phyloP scores from a whole-genome alignment of 2,797 vertebrate genomes.

The Masticophis lateralis region DNA sequence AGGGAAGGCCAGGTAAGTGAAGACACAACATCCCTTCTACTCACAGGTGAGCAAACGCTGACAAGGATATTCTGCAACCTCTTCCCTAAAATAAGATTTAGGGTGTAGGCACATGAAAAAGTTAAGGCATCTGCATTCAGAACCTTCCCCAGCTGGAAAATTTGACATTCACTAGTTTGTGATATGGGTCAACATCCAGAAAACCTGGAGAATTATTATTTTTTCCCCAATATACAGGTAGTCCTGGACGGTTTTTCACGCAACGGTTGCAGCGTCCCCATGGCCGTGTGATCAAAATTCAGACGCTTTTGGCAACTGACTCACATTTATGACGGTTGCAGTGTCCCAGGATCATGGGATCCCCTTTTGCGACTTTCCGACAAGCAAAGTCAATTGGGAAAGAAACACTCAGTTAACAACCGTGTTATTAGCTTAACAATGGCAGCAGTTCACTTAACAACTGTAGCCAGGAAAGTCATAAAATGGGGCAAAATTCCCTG shows the following conservation, averaged over 20 bases:
- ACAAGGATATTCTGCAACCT: neutral
- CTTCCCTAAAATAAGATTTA: neutral
- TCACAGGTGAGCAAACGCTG: neutral
- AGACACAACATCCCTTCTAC: neutral
- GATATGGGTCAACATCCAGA: neutral
- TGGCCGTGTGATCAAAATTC: neutral
- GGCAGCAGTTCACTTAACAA: neutral
- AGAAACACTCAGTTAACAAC: neutral
- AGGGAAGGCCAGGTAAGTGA: neutral
- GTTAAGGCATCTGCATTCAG: neutral
- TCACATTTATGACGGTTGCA: neutral
- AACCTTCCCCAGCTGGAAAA: neutral
- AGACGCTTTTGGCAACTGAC: neutral
- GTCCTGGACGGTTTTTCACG: neutral
- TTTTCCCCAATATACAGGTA: neutral
- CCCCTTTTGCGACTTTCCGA: neutral
- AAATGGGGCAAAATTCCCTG: neutral
- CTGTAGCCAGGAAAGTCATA: neutral
- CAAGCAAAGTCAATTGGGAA: neutral
- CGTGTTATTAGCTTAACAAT: neutral
- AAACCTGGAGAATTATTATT: neutral
- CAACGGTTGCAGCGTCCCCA: neutral
- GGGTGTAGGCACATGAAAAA: neutral
- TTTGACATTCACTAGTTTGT: neutral
- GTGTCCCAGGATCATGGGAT: neutral